Base-by-base conservation (phyloP, 2,113 vertebrate species). In the Accipiter virgatus region DNA sequence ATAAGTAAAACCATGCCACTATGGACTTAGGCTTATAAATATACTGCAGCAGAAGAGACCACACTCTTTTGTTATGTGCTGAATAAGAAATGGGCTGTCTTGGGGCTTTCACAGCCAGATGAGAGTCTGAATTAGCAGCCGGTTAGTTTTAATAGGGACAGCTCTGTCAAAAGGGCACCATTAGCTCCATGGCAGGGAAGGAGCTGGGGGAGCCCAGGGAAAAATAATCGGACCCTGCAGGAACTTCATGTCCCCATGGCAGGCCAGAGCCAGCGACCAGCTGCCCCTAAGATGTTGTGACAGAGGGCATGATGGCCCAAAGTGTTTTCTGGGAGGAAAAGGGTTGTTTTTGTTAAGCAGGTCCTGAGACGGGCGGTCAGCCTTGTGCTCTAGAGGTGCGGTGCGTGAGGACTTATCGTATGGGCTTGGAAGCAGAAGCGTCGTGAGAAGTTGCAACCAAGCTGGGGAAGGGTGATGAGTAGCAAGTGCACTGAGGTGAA, bases 201-300 rank as follows among this genome's bases (percentile, higher is more conserved):
- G 86, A 93, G 61, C 66, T 85, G 70, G 11, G 59, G 81, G 77
- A 88, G 79, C 61, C 13, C 3, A 32, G 58, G 59, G 42, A 74
- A 79, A 31, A 79, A 58, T 8, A 62, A 78, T 32, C 0, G 0
- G 73, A 71, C n/a, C 89, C 81, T 81, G 77, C 61, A 78, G 85
- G 79, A 88, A 8, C n/a, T 42, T 42, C 5, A 0, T 4, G 34
- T 38, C 71, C 71, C 45, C 1, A 0, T 58, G n/a, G n/a, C n/a
- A n/a, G n/a, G n/a, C n/a, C n/a, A n/a, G n/a, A n/a, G n/a, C n/a
- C n/a, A n/a, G n/a, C n/a, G n/a, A n/a, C n/a, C n/a, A n/a, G n/a
- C n/a, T n/a, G n/a, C n/a, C n/a, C n/a, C n/a, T n/a, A n/a, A n/a
- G 83, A 78, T 17, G 47, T 13, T 87, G 78, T 93, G 93, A 50